phyloP scores from a whole-genome alignment of 1,140 invertebrate species.

The Drosophila punjabiensis region DNA sequence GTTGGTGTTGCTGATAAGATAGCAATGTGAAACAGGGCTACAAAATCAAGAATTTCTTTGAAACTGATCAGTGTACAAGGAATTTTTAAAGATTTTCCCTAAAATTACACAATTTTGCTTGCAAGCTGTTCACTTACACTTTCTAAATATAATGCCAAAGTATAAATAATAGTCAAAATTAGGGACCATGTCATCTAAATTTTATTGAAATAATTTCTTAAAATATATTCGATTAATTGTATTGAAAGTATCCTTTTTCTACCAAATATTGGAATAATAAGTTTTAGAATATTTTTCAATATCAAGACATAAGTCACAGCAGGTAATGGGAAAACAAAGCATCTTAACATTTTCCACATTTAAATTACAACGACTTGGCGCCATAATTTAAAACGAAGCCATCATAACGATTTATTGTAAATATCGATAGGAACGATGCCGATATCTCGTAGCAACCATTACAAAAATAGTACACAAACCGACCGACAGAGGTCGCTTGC shows the following conservation, averaged over 20 bases:
- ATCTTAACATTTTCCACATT: background rate
- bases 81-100: background rate
- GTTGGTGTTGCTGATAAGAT: constrained; percentile 61
- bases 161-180: background rate
- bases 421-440: constrained; percentile 27
- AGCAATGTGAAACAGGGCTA: constrained; percentile 36
- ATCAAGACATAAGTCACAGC: background rate
- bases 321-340: background rate
- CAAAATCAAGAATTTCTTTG: background rate
- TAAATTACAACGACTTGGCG: background rate
- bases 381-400: constrained; percentile 33
- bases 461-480: constrained; percentile 26
- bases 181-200: no score
- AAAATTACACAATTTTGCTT: no score
- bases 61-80: background rate
- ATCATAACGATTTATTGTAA: constrained; percentile 9
- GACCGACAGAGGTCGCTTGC: constrained; percentile 69
- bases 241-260: background rate
- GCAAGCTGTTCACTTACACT: background rate
- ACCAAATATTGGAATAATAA: background rate
- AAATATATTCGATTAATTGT: no score
- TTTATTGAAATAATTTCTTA: no score
- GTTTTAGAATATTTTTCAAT: background rate
- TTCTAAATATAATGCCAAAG: background rate
- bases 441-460: constrained; percentile 44